Evolutionary conservation across 1,140 invertebrate genomes (phyloP), one percentile per base, ranked within the genome.

Genomic region (Trichonephila clavata): DNA sequence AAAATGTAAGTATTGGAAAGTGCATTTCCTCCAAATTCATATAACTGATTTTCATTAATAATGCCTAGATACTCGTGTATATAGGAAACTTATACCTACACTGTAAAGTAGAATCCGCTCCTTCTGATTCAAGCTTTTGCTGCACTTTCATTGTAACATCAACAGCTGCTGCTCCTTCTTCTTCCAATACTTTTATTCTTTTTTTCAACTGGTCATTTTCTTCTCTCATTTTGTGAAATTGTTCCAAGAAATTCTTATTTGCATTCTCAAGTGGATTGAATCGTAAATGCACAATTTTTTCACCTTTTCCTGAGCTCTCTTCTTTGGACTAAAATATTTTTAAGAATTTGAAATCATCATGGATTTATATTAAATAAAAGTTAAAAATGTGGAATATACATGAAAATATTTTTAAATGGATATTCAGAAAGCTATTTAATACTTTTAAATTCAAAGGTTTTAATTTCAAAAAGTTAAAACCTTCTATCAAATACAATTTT

Each of bases 211-310:
- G 95, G 83, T 96, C 96, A 94, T 98, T 97, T 96, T 98, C 98
- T 83, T 97, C 97, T 94, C 97, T 96, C 13, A 98, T 95, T 60
- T 97, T 97, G 94, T 97, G 96, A 27, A 98, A 96, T 94, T 98
- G 97, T 87, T 97, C 96, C 94, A 97, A 96, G 8, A 97, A 96
- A 90, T 97, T 96, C 94, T 97, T 96, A 94, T 97, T 96, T 0
- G 97, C 97, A 86, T 97, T 96, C 0, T 97, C 96, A 2, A 97
- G 96, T 0, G 98, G 98, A 96, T 99, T 98, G 97, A 97, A 80
- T 95, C 96, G 98, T 97, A 81, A 97, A 95, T 95, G 98, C 94
- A 95, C 68, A 65, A 96, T 95, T 87, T 96, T 95, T 81, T 63
- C 60, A 32, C 20, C 20, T 4, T 43, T 84, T 83, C 21, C 20